Conservation (phyloP, 2,888 invertebrate genomes). For the Orgyia antiqua region DNA sequence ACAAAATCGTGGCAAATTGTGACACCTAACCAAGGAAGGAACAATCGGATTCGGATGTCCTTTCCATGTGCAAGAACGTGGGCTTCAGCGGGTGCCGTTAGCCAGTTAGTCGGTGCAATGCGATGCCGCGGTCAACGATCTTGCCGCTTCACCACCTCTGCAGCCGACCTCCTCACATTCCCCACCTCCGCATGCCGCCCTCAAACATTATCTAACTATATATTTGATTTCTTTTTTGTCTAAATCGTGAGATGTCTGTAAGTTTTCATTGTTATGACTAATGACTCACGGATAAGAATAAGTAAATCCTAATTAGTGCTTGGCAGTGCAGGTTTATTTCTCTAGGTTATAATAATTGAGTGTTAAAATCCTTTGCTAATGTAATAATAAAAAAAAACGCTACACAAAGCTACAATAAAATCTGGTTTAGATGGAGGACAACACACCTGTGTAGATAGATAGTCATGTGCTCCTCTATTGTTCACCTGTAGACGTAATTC, state of each 20-base stretch:
- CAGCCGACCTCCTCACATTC: constrained; percentile 26
- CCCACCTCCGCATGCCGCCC: constrained; percentile 11
- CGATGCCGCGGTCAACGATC: constrained; percentile 59
- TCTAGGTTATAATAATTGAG: too few relatives aligned
- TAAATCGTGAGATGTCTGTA: constrained; percentile 2
- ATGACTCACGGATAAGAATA: too few relatives aligned
- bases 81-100: constrained; percentile 58
- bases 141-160: constrained; percentile 59
- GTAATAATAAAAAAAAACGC: too few relatives aligned
- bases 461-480: constrained; percentile 20
- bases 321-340: too few relatives aligned
- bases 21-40: too few relatives aligned
- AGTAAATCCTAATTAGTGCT: too few relatives aligned
- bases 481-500: constrained; percentile 36
- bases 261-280: constrained; percentile 2
- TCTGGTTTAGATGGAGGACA: too few relatives aligned
- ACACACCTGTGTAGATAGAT: too few relatives aligned
- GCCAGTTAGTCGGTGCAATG: constrained; percentile 25
- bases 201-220: constrained; percentile 6
- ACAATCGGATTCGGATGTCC: constrained; percentile 22
- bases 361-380: too few relatives aligned
- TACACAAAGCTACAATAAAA: too few relatives aligned
- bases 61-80: constrained; percentile 34
- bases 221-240: constrained; percentile 7
- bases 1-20: too few relatives aligned